Conservation (phyloP, 2,113 vertebrate genomes). For the Pomatorhinus ruficollis region DNA sequence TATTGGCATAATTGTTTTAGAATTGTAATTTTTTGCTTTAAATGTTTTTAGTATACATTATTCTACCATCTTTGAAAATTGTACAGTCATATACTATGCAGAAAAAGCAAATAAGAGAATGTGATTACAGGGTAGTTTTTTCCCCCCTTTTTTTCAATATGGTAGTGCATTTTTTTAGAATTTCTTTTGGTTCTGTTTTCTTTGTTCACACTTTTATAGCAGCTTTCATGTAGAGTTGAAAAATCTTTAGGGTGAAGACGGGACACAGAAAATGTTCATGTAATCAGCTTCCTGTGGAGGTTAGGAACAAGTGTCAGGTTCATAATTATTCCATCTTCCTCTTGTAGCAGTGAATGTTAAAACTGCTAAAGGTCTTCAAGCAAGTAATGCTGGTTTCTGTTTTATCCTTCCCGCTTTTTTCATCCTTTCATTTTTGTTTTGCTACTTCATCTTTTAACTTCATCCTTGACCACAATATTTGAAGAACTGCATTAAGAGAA, state of each 20-base stretch:
- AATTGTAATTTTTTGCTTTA: neutral
- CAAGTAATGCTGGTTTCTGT: neutral
- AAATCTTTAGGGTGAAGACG: neutral
- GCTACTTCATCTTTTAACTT: neutral
- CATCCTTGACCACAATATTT: neutral
- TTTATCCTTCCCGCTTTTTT: neutral
- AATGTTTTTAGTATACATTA: neutral
- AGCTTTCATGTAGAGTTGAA: neutral
- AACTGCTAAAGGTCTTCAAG: neutral
- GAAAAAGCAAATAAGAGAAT: neutral
- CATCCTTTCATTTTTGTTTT: neutral
- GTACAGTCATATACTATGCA: neutral
- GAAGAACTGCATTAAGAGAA: neutral
- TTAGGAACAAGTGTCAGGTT: neutral
- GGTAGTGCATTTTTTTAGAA: neutral
- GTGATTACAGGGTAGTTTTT: neutral
- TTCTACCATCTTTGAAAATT: neutral
- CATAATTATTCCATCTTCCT: neutral
- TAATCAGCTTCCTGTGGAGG: neutral
- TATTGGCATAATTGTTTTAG: neutral
- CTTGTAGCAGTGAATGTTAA: neutral
- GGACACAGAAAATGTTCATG: neutral
- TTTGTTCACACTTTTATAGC: neutral
- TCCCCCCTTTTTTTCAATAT: fast-evolving
- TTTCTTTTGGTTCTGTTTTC: neutral